Evolutionary conservation across 1,140 invertebrate genomes (phyloP).

Genomic region (Acromyrmex charruanus): DNA sequence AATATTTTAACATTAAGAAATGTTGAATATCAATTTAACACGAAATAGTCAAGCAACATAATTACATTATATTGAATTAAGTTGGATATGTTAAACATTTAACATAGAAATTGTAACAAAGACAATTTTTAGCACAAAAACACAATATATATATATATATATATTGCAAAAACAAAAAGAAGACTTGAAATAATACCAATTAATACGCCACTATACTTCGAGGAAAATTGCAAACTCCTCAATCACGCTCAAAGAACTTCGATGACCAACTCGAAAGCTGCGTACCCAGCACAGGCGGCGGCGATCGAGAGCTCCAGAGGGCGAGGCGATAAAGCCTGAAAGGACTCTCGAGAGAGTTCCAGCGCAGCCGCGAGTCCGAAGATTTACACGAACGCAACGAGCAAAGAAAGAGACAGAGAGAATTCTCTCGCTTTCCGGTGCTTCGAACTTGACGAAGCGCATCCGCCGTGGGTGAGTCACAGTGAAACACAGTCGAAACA

Average conservation of each 20-base stretch:
- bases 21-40: too few relatives aligned
- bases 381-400: slow-evolving; percentile 41
- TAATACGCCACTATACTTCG: slow-evolving; percentile 13
- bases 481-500: slow-evolving; percentile 62
- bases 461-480: slow-evolving; percentile 38
- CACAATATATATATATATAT: background rate
- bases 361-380: background rate
- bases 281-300: background rate
- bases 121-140: too few relatives aligned
- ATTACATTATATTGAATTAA: too few relatives aligned
- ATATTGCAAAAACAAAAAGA: background rate
- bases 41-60: too few relatives aligned
- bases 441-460: slow-evolving; percentile 50
- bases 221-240: slow-evolving; percentile 36
- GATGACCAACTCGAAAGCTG: slow-evolving; percentile 21
- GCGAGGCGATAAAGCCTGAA: slow-evolving; percentile 55
- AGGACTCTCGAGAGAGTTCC: slow-evolving; percentile 53
- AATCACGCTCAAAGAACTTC: slow-evolving; percentile 46
- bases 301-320: slow-evolving; percentile 45
- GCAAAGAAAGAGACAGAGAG: slow-evolving; percentile 15
- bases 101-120: too few relatives aligned
- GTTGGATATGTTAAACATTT: too few relatives aligned
- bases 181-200: slow-evolving; percentile 3
- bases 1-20: too few relatives aligned
- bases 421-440: slow-evolving; percentile 51